Base-by-base conservation (phyloP, 2,888 invertebrate genomes). In the Strigamia crassipes region DNA sequence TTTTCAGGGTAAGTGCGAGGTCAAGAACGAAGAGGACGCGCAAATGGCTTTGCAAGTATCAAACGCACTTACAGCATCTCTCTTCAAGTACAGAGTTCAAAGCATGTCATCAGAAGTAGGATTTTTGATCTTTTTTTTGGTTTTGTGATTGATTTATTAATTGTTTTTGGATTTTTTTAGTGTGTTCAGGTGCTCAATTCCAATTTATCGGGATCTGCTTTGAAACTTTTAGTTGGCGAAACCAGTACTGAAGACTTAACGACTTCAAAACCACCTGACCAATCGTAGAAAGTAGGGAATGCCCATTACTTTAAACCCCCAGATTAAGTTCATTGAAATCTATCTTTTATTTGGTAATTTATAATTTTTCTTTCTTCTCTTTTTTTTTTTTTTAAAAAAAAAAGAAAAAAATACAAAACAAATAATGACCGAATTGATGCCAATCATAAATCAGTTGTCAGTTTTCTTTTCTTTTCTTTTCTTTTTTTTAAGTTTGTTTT, bases 21-120 rank as follows among this genome's bases (percentile, higher is more conserved):
- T 80, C 1, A 80, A 80, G 42, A 80, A 80, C 51, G 80, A 80
- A 61, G 80, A 80, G 23, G 80, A 80, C 61, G 80, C 80, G 15
- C 27, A 61, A 27, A 61, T 80, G 80, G 80, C 80, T 18, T 34
- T 80, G 31, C 80, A 80, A 27, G 80, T 80, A 5, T 80, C 80
- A 10, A 80, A 51, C 12, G 31, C 31, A 10, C 38, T 80, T 27
- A 80, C 80, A 61, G 27, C 46, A 34, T 51, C 80, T 34, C 38
- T 80, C 23, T 38, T 80, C 51, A 80, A 80, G 61, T 80, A 80
- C 21, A 51, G 80, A 56, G 31, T 56, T 27, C 56, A 80, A 27
- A 80, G 42, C 38, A 80, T 80, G 61, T 56, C 80, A n/a, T 21
- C 34, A 6, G 80, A 80, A 23, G 80, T 80, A 80, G 56, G 79